Evolutionary conservation across 2,797 vertebrate species (phyloP).

Genomic region (Urophycis tenuis): DNA sequence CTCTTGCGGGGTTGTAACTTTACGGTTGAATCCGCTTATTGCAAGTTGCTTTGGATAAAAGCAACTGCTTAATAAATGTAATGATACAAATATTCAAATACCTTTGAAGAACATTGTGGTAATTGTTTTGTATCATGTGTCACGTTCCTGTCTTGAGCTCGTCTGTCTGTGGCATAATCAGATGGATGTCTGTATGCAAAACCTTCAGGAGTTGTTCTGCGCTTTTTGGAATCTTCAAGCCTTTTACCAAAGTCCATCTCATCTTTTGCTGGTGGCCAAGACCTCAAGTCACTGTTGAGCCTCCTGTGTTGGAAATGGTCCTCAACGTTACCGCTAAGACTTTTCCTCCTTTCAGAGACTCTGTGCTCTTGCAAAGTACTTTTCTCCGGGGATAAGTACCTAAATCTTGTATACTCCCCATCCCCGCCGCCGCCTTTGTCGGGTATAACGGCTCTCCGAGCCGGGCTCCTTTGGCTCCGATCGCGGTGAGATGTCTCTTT

Average conservation of each 20-base stretch:
- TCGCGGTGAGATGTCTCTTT: conserved; percentile 37
- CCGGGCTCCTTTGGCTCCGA: conserved; percentile 42
- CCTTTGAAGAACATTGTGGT: conserved; percentile 34
- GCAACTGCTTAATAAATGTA: no score
- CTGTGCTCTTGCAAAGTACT: conserved; percentile 22
- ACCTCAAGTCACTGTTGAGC: conserved; percentile 29
- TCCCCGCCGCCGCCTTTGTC: background rate
- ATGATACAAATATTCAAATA: background rate
- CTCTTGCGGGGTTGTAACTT: no score
- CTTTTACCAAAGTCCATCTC: conserved; percentile 38
- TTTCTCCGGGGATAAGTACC: background rate
- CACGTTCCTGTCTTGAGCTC: conserved; percentile 17
- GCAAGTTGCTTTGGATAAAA: no score
- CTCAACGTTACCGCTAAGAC: conserved; percentile 22
- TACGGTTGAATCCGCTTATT: no score
- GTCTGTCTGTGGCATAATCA: conserved; percentile 31
- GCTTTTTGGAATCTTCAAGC: conserved; percentile 30
- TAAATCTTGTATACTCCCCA: background rate
- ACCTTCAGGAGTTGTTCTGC: conserved; percentile 30
- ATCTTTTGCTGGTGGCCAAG: conserved; percentile 26
- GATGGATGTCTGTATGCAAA: conserved; percentile 2
- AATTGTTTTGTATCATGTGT: conserved; percentile 11
- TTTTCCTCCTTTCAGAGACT: conserved; percentile 39
- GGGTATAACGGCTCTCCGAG: conserved; percentile 25
- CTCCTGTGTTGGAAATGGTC: conserved; percentile 24